Evolutionary conservation across 2,797 vertebrate species (phyloP).

Genomic region (Halcyon badia): DNA sequence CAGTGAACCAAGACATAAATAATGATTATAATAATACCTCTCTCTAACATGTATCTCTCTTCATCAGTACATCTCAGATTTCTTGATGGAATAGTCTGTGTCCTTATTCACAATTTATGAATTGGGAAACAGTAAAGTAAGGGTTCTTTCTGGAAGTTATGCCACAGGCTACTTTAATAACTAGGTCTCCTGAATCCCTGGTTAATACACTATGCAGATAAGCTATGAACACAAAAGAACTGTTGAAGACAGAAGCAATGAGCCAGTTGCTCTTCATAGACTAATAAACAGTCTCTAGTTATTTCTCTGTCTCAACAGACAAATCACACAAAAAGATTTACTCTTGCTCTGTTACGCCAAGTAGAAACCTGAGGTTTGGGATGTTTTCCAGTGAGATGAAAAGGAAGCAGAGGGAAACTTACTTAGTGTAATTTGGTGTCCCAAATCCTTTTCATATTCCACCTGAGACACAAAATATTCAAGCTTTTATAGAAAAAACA

Average conservation of each 20-base stretch:
- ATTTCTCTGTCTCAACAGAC: background rate
- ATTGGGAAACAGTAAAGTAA: background rate
- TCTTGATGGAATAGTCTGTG: background rate
- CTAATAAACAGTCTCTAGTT: constrained; percentile 13
- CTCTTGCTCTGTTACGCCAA: background rate
- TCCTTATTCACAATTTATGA: background rate
- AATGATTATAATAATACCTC: background rate
- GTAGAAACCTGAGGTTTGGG: constrained; percentile 22
- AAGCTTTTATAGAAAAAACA: background rate
- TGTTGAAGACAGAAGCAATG: constrained; percentile 4
- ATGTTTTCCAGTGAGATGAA: background rate
- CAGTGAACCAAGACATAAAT: background rate
- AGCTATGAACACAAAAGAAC: background rate
- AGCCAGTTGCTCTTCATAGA: constrained; percentile 6
- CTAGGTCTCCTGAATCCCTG: background rate
- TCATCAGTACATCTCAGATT: background rate
- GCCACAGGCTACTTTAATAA: background rate
- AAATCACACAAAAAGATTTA: constrained; percentile 12
- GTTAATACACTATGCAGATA: constrained; percentile 8
- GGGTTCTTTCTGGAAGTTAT: background rate
- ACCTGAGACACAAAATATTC: background rate
- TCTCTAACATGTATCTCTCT: background rate
- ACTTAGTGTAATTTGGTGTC: background rate
- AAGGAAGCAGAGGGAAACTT: constrained; percentile 8
- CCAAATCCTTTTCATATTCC: background rate